These are phyloP conservation scores for Oryzias javanicus DNA, from an alignment of 2,113 vertebrate genomes.

Conservation along the genomic window DNA sequence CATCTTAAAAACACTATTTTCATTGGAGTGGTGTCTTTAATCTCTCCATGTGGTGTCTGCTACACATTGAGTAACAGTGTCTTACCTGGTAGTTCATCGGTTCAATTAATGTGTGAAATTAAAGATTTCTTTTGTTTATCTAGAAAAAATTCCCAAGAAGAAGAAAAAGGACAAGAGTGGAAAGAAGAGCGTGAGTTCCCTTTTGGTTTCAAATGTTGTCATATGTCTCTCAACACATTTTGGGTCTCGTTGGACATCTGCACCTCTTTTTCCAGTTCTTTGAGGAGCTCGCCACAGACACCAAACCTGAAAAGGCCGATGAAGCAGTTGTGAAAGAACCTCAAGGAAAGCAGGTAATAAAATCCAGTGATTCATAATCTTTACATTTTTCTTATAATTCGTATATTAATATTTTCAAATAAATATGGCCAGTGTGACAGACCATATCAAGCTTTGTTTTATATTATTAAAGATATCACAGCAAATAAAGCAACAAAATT, in stretches of 20 bases:
- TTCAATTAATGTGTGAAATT: not conserved
- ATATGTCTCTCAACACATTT: not conserved
- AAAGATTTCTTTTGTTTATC: not conserved
- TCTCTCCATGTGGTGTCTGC: not conserved
- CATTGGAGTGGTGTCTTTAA: too few relatives aligned
- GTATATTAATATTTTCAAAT: too few relatives aligned
- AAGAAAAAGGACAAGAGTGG: slow-evolving; percentile 88
- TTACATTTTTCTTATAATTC: too few relatives aligned
- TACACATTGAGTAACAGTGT: too few relatives aligned
- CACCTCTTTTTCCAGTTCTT: slow-evolving; percentile 80
- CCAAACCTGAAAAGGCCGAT: slow-evolving; percentile 75
- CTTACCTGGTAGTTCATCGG: not conserved
- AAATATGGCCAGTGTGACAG: too few relatives aligned
- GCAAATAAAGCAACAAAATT: too few relatives aligned
- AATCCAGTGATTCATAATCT: too few relatives aligned
- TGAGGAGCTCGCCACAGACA: slow-evolving; percentile 84
- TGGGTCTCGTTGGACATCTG: not conserved
- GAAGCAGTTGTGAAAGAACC: slow-evolving; percentile 71
- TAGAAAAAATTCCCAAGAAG: slow-evolving; percentile 85
- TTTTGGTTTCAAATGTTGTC: not conserved
- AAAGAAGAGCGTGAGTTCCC: slow-evolving; percentile 86
- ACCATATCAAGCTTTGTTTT: too few relatives aligned
- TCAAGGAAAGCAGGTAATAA: slow-evolving; percentile 78
- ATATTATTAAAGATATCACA: too few relatives aligned
- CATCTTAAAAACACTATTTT: too few relatives aligned